Evolutionary conservation across 2,113 vertebrate species (phyloP).

Genomic region (Microtus richardsoni): DNA sequence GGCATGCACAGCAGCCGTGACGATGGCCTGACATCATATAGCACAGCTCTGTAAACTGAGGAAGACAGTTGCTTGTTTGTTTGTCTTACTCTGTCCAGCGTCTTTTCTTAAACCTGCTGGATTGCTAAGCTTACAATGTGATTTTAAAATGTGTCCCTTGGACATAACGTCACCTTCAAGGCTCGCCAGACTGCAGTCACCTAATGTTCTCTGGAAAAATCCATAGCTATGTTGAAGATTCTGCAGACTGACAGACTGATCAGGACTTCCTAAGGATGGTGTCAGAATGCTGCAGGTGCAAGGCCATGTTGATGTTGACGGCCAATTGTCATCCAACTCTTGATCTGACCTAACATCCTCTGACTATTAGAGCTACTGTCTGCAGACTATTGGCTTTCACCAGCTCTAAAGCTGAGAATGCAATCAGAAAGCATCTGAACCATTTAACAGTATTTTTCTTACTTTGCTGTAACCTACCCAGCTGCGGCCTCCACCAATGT

Average conservation of each 20-base stretch:
- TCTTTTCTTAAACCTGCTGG: background rate
- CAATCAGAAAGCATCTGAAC: background rate
- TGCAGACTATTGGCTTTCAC: background rate
- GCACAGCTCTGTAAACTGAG: background rate
- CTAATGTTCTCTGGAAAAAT: background rate
- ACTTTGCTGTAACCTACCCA: background rate
- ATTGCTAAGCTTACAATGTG: background rate
- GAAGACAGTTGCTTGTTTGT: background rate
- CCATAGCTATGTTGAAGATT: background rate
- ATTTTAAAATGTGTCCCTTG: background rate
- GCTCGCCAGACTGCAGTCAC: background rate
- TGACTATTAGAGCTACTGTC: background rate
- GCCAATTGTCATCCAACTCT: background rate
- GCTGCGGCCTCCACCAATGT: background rate
- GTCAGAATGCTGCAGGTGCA: background rate
- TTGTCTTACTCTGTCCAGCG: background rate
- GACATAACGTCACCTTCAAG: background rate
- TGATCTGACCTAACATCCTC: background rate
- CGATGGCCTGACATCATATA: background rate
- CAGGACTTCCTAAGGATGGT: background rate
- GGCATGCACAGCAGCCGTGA: background rate
- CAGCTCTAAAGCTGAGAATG: background rate
- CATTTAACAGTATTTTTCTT: background rate
- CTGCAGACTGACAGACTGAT: background rate
- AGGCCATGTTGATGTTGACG: background rate